Conservation (phyloP, 92 coral and sea anemone genomes). For the Zoanthus sansibaricus region DNA sequence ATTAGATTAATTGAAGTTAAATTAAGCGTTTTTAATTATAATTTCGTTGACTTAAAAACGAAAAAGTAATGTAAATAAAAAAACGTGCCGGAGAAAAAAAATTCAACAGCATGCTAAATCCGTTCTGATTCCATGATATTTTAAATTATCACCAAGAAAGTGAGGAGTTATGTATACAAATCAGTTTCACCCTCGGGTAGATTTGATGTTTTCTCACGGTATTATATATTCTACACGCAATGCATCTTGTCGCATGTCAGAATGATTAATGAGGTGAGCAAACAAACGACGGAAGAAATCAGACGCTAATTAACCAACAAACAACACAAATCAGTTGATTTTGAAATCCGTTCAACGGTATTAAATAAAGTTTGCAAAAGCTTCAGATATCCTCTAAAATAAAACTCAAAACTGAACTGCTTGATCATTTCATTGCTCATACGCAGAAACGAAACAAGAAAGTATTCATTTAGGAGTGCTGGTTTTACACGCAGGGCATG, state of each 20-base stretch:
- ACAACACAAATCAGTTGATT: not conserved
- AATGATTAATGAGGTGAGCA: constrained; percentile 28
- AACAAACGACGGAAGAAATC: not conserved
- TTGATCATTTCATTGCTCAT: not conserved
- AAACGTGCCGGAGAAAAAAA: too few relatives aligned
- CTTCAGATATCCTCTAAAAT: too few relatives aligned
- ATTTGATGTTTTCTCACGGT: constrained; percentile 28
- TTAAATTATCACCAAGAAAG: constrained; percentile 1
- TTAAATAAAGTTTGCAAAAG: not conserved
- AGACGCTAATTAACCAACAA: not conserved
- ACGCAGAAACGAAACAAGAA: not conserved
- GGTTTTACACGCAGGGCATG: not conserved
- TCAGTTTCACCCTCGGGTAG: constrained; percentile 1
- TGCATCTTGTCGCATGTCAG: not conserved
- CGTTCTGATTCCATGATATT: not conserved
- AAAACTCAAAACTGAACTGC: not conserved
- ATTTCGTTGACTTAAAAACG: too few relatives aligned
- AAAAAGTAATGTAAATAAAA: too few relatives aligned
- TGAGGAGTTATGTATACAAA: constrained; percentile 30
- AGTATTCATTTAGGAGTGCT: not conserved
- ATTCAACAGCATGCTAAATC: not conserved
- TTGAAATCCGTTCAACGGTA: not conserved
- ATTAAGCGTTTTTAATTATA: too few relatives aligned
- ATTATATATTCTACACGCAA: constrained; percentile 10
- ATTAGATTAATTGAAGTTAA: too few relatives aligned